Evolutionary conservation across 2,113 vertebrate genomes (phyloP).

Genomic region (Lasiurus cinereus): DNA sequence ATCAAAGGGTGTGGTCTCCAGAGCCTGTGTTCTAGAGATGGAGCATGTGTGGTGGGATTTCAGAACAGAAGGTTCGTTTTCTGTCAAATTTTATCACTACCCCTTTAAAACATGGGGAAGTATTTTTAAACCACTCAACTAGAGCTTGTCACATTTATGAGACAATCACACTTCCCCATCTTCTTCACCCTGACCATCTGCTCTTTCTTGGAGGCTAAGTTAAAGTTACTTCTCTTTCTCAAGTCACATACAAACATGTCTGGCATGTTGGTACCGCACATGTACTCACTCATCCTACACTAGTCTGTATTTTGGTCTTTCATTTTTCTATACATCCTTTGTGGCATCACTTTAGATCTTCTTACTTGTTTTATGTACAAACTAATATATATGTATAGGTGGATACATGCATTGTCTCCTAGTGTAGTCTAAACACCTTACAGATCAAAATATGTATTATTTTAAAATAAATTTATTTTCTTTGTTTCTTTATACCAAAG

Average conservation of each 20-base stretch:
- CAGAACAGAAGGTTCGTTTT: not conserved
- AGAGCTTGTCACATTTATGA: not conserved
- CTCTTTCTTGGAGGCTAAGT: not conserved
- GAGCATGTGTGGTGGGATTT: not conserved
- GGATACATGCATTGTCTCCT: not conserved
- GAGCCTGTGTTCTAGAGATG: not conserved
- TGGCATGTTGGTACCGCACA: not conserved
- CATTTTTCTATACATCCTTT: not conserved
- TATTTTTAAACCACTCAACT: not conserved
- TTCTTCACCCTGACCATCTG: not conserved
- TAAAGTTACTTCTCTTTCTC: not conserved
- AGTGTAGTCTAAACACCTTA: not conserved
- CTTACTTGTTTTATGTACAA: not conserved
- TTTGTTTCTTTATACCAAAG: conserved; percentile 33
- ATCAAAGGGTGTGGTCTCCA: conserved; percentile 37
- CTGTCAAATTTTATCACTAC: not conserved
- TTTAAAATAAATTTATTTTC: conserved; percentile 8
- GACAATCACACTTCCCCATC: not conserved
- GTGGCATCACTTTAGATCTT: not conserved
- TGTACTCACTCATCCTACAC: not conserved
- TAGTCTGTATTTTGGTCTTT: not conserved
- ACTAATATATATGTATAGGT: not conserved
- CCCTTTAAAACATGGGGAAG: not conserved
- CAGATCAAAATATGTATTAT: not conserved
- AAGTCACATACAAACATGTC: not conserved